A percentile compares a stretch with the other conserved stretches of the same genome.
phyloP scores from a whole-genome alignment of 2,888 invertebrate genomes.

The Machimus rusticus region DNA sequence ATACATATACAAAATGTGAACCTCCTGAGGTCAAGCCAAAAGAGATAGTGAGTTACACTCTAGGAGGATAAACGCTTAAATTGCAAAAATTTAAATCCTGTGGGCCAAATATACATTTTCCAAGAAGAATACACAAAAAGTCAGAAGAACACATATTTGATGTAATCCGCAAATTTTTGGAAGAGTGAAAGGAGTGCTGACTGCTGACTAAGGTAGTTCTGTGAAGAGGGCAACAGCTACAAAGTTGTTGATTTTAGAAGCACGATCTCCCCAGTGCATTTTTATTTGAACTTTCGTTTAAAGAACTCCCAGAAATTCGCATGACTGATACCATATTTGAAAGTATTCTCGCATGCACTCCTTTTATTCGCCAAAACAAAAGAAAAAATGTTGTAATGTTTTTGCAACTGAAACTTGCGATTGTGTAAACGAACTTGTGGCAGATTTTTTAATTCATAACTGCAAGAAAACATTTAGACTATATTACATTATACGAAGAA shows the following conservation, averaged over 20 bases:
- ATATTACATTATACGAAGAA: neutral
- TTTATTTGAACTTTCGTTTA: conserved; percentile 2
- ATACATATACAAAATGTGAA: too few relatives aligned
- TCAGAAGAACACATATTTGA: neutral
- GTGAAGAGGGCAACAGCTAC: neutral
- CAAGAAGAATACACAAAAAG: neutral
- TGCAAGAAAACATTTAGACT: neutral
- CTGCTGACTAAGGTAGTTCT: neutral
- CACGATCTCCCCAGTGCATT: neutral
- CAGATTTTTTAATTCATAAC: neutral
- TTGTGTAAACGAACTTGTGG: neutral
- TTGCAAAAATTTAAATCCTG: neutral
- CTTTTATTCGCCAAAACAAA: neutral
- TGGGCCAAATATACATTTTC: neutral
- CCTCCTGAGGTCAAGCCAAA: too few relatives aligned
- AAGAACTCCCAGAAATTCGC: neutral
- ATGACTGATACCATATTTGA: conserved; percentile 12
- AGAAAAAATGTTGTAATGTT: neutral
- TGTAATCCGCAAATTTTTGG: neutral
- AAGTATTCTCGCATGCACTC: neutral
- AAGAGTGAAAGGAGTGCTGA: neutral
- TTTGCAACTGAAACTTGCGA: neutral
- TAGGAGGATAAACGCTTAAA: neutral
- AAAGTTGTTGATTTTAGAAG: conserved; percentile 9
- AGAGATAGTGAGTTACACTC: neutral